Evolutionary conservation across 1,140 invertebrate species (phyloP).

Genomic region (Medauroidea extradentata): DNA sequence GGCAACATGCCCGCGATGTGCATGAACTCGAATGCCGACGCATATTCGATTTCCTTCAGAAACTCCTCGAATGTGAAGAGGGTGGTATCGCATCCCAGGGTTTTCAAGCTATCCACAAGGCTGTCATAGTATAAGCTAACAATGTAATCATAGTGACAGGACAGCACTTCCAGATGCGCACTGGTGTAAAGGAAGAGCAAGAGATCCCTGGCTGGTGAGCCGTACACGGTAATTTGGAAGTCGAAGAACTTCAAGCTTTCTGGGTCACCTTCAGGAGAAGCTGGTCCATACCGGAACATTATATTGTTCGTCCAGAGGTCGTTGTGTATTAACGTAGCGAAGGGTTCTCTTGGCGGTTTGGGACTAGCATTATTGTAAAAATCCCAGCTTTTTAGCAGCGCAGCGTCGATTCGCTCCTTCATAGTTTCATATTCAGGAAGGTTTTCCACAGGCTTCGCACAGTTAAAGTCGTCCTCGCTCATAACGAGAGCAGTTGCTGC

Average conservation of each 20-base stretch:
- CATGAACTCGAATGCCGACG: no score
- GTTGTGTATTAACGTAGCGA: slow-evolving; percentile 10
- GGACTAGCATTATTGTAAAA: not conserved
- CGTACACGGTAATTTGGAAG: slow-evolving; percentile 2
- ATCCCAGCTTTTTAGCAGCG: not conserved
- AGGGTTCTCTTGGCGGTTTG: slow-evolving; percentile 8
- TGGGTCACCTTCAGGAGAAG: no score
- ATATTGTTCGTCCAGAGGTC: slow-evolving; percentile 18
- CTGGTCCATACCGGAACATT: slow-evolving; percentile 7
- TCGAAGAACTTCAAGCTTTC: no score
- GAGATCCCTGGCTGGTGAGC: slow-evolving; percentile 21
- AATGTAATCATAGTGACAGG: slow-evolving; percentile 13
- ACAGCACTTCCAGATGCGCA: not conserved
- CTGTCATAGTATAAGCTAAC: slow-evolving; percentile 18
- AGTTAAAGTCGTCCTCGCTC: not conserved
- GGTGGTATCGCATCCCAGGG: slow-evolving; percentile 27
- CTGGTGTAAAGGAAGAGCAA: slow-evolving; percentile 16
- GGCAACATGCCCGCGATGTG: no score
- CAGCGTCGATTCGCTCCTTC: not conserved
- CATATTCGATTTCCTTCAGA: no score
- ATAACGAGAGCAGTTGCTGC: not conserved
- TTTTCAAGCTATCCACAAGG: slow-evolving; percentile 1
- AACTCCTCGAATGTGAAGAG: no score
- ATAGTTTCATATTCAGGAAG: not conserved
- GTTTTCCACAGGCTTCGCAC: not conserved